These are phyloP conservation scores for Campylomormyrus tamandua DNA, from an alignment of 2,113 vertebrate genomes.

Conservation along the genomic window DNA sequence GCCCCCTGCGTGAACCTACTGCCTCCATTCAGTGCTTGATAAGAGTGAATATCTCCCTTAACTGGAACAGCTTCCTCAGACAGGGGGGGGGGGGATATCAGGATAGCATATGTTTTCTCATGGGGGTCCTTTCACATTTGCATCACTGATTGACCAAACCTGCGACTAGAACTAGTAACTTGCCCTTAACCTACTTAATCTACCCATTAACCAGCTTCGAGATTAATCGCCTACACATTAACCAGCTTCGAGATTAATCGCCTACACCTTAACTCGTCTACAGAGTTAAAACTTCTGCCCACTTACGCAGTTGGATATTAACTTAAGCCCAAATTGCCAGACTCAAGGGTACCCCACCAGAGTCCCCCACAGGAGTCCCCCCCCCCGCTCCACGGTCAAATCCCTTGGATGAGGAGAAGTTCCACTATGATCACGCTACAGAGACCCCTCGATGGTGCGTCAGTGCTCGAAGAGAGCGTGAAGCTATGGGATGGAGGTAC, in stretches of 20 bases:
- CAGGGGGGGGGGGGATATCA: not conserved
- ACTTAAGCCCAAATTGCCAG: not conserved
- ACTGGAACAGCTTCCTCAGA: not conserved
- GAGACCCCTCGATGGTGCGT: not conserved
- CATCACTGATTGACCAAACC: not conserved
- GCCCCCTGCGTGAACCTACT: not conserved
- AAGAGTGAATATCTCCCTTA: not conserved
- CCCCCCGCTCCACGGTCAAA: not conserved
- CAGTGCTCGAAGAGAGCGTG: not conserved
- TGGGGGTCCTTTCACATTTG: not conserved
- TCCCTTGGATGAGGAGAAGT: not conserved
- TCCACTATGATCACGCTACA: not conserved
- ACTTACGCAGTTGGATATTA: not conserved
- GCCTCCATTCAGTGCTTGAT: not conserved
- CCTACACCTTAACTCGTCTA: not conserved
- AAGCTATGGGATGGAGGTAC: not conserved
- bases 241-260: not conserved
- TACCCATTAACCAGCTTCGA: not conserved
- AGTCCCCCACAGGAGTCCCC: too few relatives aligned
- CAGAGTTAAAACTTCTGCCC: not conserved
- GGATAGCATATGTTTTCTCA: not conserved
- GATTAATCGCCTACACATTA: not conserved
- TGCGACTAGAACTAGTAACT: not conserved
- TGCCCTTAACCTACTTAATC: not conserved
- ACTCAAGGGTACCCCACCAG: not conserved